A percentile compares a stretch with the other conserved stretches of the same genome.
phyloP scores from a whole-genome alignment of 2,797 vertebrate genomes.

The Helicolenus hilgendorfi region DNA sequence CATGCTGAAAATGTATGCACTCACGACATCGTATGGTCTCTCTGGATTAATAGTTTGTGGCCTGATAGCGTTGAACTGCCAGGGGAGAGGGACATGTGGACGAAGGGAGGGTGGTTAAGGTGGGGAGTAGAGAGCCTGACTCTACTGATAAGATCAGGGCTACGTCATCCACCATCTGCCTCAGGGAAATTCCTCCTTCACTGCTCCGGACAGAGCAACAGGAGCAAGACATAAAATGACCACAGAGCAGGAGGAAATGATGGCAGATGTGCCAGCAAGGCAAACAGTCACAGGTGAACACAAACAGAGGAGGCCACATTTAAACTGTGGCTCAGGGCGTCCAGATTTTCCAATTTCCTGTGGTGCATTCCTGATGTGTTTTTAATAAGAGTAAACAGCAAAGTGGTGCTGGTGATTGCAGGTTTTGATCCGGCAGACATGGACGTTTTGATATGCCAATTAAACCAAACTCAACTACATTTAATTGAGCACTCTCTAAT shows the following conservation, averaged over 20 bases:
- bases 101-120: constrained; percentile 5
- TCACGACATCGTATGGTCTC: constrained; percentile 18
- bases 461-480: background rate
- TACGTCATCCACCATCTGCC: constrained; percentile 61
- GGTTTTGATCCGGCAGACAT: background rate
- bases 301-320: background rate
- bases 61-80: background rate
- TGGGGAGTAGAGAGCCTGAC: background rate
- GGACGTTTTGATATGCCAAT: background rate
- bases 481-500: background rate
- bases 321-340: background rate
- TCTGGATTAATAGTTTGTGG: constrained; percentile 50
- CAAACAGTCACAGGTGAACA: background rate
- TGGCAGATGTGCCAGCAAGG: background rate
- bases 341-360: background rate
- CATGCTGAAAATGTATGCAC: constrained; percentile 67
- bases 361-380: background rate
- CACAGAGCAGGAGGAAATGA: background rate
- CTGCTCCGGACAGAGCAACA: background rate
- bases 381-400: background rate
- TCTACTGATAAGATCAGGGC: constrained; percentile 12
- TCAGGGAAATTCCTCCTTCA: constrained; percentile 56
- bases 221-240: background rate
- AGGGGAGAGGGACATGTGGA: constrained; percentile 44
- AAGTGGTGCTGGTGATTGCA: background rate